Conservation (phyloP, 2,113 vertebrate species). For the Bubo blakistoni region DNA sequence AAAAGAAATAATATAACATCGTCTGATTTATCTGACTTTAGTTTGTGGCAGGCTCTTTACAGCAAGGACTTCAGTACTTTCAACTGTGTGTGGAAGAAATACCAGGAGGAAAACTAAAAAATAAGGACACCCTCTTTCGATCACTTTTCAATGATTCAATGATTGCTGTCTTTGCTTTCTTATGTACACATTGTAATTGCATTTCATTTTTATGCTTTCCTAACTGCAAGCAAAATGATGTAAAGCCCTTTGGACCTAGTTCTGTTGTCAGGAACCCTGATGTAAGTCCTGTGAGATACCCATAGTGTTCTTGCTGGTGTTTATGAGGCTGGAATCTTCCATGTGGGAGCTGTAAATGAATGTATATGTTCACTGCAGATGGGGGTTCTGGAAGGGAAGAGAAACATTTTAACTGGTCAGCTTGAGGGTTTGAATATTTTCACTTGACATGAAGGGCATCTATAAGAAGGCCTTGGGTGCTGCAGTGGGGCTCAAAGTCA, state of each 20-base stretch:
- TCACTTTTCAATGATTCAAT: neutral
- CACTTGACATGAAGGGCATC: neutral
- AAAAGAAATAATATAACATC: neutral
- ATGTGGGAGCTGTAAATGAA: neutral
- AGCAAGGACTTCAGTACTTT: neutral
- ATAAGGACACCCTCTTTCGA: neutral
- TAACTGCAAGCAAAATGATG: neutral
- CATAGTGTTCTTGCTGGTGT: neutral
- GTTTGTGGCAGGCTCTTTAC: neutral
- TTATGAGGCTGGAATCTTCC: neutral
- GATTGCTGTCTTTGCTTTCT: neutral
- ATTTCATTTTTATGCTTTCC: neutral
- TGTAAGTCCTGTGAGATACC: accelerated
- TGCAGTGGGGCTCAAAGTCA: neutral
- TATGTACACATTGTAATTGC: neutral
- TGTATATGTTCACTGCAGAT: accelerated
- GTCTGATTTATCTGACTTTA: neutral
- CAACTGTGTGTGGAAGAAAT: neutral
- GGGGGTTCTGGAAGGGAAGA: neutral
- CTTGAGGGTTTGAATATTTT: neutral
- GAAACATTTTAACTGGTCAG: neutral
- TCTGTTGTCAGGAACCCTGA: neutral
- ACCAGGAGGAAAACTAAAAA: neutral
- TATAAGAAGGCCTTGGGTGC: neutral
- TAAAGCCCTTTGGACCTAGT: neutral